Evolutionary conservation across 2,888 invertebrate genomes (phyloP), one percentile per base, ranked within the genome.

Genomic region (Marronus borbonicus): DNA sequence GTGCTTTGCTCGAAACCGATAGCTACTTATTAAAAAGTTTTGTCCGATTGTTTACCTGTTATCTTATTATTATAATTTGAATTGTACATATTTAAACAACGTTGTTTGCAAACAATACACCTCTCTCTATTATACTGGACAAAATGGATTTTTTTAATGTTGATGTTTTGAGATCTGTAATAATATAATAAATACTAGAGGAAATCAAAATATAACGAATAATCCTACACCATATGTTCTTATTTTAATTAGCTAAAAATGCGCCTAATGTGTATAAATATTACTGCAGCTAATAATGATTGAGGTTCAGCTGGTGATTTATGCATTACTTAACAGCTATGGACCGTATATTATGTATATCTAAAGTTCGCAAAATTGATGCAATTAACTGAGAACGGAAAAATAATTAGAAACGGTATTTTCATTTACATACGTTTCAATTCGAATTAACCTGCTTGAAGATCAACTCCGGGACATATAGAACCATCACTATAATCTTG

Each of bases 401-500:
- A 49, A 44, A 31, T n/a, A 65, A 36, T 39, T 49, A 14, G 17
- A 68, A 24, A 12, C 8, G 39, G n/a, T n/a, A 3, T 52, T n/a
- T 52, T 17, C 24, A 24, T 52, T 14, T 60, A 65, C n/a, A 65
- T 80, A 89, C 39, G 44, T 52, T 17, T 17, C 44, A 49, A 49
- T 55, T 70, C 2, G 28, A 44, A 17, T 72, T 58, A 58, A 44
- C 24, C 49, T 84, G 91, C 90, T 86, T 91, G 89, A 87, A 92
- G 89, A 86, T 93, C 93, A 84, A 93, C 93, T 81, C 93, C 91
- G 84, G 93, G 93, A 88, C 93, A 93, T 88, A 93, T 93, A 85
- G 93, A 93, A 85, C 93, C 93, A 88, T 93, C 93, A 87, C 93
- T 93, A 80, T 92, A 90, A 81, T 91, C 92, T 49, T 91, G 91